Percentiles rank a stretch among this genome's conserved stretches.
Evolutionary conservation across 2,888 invertebrate species (phyloP).

Genomic region (Phlogophora meticulosa): DNA sequence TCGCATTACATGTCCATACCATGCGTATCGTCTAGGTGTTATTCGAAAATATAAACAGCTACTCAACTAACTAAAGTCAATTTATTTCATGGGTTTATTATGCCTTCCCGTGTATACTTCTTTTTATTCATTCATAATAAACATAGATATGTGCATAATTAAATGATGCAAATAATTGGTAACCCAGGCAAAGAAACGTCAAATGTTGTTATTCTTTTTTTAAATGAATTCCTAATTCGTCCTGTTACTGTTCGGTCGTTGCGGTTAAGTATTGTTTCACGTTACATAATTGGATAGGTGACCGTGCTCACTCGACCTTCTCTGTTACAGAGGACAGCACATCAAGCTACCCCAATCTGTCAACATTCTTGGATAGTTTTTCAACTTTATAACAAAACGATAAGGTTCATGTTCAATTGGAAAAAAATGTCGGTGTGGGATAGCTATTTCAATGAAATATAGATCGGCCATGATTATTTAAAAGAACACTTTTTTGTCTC

Average conservation of each 20-base stretch:
- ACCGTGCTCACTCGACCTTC: slow-evolving; percentile 24
- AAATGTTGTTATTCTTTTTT: neutral
- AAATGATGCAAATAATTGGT: slow-evolving; percentile 1
- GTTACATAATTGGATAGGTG: slow-evolving; percentile 35
- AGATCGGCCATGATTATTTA: slow-evolving; percentile 1
- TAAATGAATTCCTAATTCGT: neutral
- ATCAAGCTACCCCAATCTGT: too few species aligned
- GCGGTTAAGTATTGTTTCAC: slow-evolving; percentile 14
- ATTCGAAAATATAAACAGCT: neutral
- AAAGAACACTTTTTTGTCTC: neutral
- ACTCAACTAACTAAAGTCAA: neutral
- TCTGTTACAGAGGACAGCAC: too few species aligned
- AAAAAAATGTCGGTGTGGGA: too few species aligned
- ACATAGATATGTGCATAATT: neutral
- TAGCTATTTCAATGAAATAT: slow-evolving; percentile 14
- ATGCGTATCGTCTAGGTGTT: slow-evolving; percentile 11
- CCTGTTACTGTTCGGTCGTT: neutral
- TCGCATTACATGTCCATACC: too few species aligned
- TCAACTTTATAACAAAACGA: too few species aligned
- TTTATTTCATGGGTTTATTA: slow-evolving; percentile 3
- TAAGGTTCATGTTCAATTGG: too few species aligned
- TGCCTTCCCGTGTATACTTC: neutral
- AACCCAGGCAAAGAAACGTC: neutral
- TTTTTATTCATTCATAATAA: neutral
- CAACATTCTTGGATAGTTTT: too few species aligned